These are phyloP conservation scores for Trachelus tabidus DNA, from an alignment of 2,888 invertebrate genomes.

Conservation along the genomic window DNA sequence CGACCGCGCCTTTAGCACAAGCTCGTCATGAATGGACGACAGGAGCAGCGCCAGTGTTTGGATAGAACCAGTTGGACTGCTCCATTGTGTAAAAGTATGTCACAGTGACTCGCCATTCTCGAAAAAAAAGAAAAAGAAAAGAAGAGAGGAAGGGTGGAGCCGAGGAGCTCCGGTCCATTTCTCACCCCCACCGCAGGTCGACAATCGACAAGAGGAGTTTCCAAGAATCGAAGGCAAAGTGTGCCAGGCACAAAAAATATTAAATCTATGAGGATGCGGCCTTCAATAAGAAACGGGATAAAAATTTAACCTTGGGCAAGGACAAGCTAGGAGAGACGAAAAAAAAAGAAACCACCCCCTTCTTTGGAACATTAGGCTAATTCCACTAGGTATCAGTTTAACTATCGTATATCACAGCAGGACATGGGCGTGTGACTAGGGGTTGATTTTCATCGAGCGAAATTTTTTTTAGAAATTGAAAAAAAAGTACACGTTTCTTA, in stretches of 20 bases:
- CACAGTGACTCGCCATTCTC: constrained; percentile 33
- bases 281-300: neutral
- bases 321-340: neutral
- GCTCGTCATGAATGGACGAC: constrained; percentile 1
- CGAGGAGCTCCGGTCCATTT: constrained; percentile 26
- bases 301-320: neutral
- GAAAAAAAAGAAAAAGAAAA: neutral
- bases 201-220: neutral
- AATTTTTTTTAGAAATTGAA: neutral
- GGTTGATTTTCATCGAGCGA: neutral
- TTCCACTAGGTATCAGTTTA: neutral
- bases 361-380: neutral
- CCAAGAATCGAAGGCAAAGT: neutral
- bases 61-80: constrained; percentile 17
- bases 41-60: neutral
- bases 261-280: neutral
- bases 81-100: constrained; percentile 42
- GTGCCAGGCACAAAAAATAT: neutral
- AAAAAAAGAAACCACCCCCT: neutral
- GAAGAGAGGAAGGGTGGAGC: constrained; percentile 21
- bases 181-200: constrained; percentile 19
- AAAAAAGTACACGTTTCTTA: neutral
- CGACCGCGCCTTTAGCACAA: neutral
- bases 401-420: neutral
- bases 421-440: neutral